Evolutionary conservation across 2,888 invertebrate genomes (phyloP).

Genomic region (Eupithecia vulgata): DNA sequence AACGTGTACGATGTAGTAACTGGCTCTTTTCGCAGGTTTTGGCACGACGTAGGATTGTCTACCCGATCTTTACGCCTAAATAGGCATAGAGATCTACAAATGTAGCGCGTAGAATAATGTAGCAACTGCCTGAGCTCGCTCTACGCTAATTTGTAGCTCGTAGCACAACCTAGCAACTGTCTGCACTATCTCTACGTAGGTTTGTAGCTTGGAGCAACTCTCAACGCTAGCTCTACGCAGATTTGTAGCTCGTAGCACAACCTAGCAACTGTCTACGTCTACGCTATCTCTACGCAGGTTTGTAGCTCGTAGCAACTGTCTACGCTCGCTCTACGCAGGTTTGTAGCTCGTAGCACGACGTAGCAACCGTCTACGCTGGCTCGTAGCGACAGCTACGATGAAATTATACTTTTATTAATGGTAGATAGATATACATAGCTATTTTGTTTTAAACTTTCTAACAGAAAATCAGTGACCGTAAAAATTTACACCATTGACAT

Average conservation of each 20-base stretch:
- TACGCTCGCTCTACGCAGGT: neutral
- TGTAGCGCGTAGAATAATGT: no score
- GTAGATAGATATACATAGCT: no score
- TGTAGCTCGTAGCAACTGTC: neutral
- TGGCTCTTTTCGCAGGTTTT: no score
- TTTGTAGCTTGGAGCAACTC: neutral
- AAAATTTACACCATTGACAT: neutral
- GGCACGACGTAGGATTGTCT: no score
- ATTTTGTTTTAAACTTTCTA: neutral
- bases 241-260: neutral
- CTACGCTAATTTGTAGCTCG: neutral
- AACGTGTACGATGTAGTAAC: no score
- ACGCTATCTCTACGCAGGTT: neutral
- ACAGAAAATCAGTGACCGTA: neutral
- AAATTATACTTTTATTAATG: neutral
- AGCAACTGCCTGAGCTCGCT: neutral
- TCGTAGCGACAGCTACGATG: neutral
- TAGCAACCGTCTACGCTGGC: neutral
- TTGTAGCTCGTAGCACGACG: neutral
- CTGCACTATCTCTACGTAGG: neutral
- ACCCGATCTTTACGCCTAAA: no score
- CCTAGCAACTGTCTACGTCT: neutral
- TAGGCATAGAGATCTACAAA: no score
- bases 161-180: neutral
- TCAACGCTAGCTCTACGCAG: neutral